phyloP scores from a whole-genome alignment of 2,888 invertebrate species.

The Brachylomia viminalis region DNA sequence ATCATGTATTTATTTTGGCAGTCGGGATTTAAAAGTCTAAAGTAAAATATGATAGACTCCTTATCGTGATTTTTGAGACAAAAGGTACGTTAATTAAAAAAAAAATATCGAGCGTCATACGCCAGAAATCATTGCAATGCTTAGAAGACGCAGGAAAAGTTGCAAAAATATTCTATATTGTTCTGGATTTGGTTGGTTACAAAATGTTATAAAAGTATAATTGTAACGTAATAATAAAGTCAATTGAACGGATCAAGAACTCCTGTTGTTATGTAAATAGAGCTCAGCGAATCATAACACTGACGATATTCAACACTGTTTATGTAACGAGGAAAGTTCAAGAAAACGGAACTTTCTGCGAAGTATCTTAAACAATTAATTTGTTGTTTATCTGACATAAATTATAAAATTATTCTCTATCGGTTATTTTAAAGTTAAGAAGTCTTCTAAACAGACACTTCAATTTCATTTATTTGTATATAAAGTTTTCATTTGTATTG shows the following conservation, averaged over 20 bases:
- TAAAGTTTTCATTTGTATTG: too few species aligned
- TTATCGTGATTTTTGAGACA: background rate
- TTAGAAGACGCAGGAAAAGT: background rate
- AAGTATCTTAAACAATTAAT: constrained; percentile 68
- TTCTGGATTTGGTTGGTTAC: background rate
- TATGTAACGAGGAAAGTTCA: constrained; percentile 69
- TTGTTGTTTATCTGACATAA: constrained; percentile 66
- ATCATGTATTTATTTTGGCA: constrained; percentile 21
- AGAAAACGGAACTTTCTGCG: constrained; percentile 61
- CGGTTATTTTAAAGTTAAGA: constrained; percentile 45
- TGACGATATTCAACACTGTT: constrained; percentile 69
- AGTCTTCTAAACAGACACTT: too few species aligned
- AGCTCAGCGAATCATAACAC: constrained; percentile 60
- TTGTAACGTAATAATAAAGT: constrained; percentile 45
- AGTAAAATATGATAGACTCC: background rate
- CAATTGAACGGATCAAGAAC: constrained; percentile 41
- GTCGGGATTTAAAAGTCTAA: background rate
- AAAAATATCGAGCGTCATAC: background rate
- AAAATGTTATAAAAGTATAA: constrained; percentile 16
- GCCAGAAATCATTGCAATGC: background rate
- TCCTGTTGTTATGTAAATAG: constrained; percentile 63
- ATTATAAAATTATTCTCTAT: constrained; percentile 58
- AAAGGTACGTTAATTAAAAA: too few species aligned
- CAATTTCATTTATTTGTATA: too few species aligned
- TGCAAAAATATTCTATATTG: background rate